Evolutionary conservation across 2,113 vertebrate species (phyloP), one percentile per base, ranked within the genome.

Genomic region (Lynx canadensis): DNA sequence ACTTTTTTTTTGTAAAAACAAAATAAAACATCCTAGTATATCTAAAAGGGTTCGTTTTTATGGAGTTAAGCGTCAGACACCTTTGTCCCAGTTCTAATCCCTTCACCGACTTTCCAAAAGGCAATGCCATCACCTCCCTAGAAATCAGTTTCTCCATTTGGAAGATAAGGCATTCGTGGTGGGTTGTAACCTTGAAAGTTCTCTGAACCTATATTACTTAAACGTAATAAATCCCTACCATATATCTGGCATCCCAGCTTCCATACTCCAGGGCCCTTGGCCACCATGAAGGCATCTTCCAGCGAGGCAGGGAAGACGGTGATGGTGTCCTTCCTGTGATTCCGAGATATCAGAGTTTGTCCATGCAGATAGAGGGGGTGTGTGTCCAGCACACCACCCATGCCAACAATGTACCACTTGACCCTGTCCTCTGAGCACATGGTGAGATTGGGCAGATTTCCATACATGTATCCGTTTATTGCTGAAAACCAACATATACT

Each of bases 391-490:
- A 99, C 99, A 48, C 99, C 99, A 27, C 99, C 99, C 94, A 99
- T 99, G 21, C 98, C 99, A 92, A 99, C 97, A 86, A 99, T 97
- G 92, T 99, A 97, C 99, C 99, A 99, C 52, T 99, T 98, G 95
- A 99, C 99, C 80, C 98, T 99, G 88, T 99, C 99, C 33, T 99
- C 99, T 89, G 98, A 98, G 92, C 99, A 99, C 99, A 99, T 99
- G 83, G 98, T 99, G 86, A 99, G 98, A 95, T 97, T 97, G 3
- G 99, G 99, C 68, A 99, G 98, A 98, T 99, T 99, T 15, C 99
- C 99, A 6, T 99, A 99, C 97, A 99, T 97, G 50, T 98, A 99
- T 29, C 99, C 99, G 0, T 99, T 99, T 98, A 99, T 99, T 66
- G 99, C 99, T 99, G 96, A 41, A 92, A 96, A 71, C 69, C 89